Percentiles rank a stretch among this genome's conserved stretches.
phyloP scores from a whole-genome alignment of 2,888 invertebrate species.

The Petrolisthes manimaculis region DNA sequence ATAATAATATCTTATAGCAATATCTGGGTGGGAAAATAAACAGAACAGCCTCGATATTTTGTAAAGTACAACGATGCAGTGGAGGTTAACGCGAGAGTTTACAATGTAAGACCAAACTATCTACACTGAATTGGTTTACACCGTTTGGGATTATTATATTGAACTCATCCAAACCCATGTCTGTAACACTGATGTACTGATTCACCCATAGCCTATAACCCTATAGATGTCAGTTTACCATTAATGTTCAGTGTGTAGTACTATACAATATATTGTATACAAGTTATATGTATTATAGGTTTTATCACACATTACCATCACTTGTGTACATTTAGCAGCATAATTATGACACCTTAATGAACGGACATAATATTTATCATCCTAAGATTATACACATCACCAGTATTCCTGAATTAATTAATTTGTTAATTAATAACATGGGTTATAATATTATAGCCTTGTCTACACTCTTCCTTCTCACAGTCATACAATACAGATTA shows the following conservation, averaged over 20 bases:
- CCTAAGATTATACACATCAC: neutral
- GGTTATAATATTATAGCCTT: neutral
- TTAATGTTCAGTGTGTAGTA: slow-evolving; percentile 6
- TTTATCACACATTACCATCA: neutral
- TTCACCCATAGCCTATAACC: neutral
- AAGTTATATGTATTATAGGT: neutral
- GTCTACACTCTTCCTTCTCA: neutral
- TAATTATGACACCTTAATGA: neutral
- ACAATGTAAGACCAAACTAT: neutral
- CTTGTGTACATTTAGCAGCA: neutral
- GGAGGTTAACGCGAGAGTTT: neutral
- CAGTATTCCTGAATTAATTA: neutral
- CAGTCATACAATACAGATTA: neutral
- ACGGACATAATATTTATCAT: slow-evolving; percentile 3
- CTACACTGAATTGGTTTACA: neutral
- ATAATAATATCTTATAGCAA: too few species aligned
- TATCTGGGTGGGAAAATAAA: too few species aligned
- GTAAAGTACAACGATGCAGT: too few species aligned
- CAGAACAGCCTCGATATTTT: too few species aligned
- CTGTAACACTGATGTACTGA: slow-evolving; percentile 13
- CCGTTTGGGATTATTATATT: neutral
- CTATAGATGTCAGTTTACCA: neutral
- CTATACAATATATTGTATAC: neutral
- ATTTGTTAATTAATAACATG: neutral
- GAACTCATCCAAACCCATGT: neutral